Conservation (phyloP, 2,888 invertebrate genomes). For the Apamea monoglypha region DNA sequence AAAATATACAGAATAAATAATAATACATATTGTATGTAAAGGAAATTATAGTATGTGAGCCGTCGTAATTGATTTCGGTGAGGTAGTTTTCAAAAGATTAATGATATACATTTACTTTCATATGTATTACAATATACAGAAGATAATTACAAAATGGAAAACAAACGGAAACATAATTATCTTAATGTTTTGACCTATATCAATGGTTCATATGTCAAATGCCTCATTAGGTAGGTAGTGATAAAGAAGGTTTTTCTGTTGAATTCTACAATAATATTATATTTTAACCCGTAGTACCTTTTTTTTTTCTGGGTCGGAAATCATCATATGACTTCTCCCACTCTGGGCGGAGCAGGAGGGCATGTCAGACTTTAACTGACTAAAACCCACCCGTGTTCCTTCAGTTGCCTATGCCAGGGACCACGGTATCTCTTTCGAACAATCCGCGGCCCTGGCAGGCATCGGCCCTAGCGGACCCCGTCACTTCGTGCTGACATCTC, state of each 20-base stretch:
- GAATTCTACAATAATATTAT: background rate
- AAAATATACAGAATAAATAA: conserved; percentile 40
- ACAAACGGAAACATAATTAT: conserved; percentile 20
- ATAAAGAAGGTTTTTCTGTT: background rate
- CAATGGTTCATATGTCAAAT: conserved; percentile 24
- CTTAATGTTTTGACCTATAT: conserved; percentile 23
- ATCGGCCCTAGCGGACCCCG: too few species aligned
- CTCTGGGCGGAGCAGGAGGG: too few species aligned
- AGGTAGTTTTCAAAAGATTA: conserved; percentile 53
- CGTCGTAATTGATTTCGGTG: conserved; percentile 54
- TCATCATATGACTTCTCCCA: too few species aligned
- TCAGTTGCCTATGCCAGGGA: too few species aligned
- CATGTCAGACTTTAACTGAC: too few species aligned
- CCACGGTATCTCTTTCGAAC: too few species aligned
- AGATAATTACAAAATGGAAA: conserved; percentile 32
- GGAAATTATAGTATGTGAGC: conserved; percentile 43
- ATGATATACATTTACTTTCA: conserved; percentile 30
- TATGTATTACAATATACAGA: conserved; percentile 1
- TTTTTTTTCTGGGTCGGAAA: too few species aligned
- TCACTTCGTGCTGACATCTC: too few species aligned
- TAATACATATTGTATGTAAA: conserved; percentile 13
- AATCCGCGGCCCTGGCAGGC: too few species aligned
- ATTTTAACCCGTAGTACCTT: too few species aligned
- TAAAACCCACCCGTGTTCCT: too few species aligned
- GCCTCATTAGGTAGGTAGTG: conserved; percentile 11